Evolutionary conservation across 1,140 invertebrate species (phyloP).

Genomic region (Pogonomyrmex californicus): DNA sequence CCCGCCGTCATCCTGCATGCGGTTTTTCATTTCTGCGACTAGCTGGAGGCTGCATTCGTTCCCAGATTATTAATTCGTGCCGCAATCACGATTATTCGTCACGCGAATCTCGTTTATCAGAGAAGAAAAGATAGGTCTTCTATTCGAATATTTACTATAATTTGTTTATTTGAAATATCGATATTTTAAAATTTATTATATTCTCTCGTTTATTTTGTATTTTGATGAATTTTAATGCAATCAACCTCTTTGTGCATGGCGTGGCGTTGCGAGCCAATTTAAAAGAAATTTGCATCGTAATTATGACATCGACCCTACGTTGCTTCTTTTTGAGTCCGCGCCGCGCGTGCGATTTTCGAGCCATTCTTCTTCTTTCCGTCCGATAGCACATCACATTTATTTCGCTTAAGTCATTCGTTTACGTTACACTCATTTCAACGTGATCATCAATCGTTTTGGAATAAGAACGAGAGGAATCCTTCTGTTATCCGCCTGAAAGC

Average conservation of each 20-base stretch:
- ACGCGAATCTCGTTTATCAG: neutral
- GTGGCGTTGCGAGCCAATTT: neutral
- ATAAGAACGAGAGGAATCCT: neutral
- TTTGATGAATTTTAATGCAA: constrained; percentile 17
- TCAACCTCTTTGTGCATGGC: neutral
- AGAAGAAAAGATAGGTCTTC: neutral
- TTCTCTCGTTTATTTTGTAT: neutral
- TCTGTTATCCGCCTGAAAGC: neutral
- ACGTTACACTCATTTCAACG: constrained; percentile 7
- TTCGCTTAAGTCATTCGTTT: neutral
- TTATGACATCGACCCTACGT: neutral
- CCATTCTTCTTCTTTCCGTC: neutral
- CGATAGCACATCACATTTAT: neutral
- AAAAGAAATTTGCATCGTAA: constrained; percentile 24
- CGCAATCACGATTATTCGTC: neutral
- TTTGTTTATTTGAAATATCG: neutral
- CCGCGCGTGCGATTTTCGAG: neutral
- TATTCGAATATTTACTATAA: neutral
- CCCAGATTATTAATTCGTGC: constrained; percentile 31
- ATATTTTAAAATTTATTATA: neutral
- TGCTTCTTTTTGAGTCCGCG: neutral
- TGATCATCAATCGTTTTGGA: constrained; percentile 43
- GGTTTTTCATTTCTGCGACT: constrained; percentile 37
- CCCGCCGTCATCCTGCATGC: constrained; percentile 3
- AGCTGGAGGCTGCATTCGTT: constrained; percentile 9